Conservation (phyloP, 2,113 vertebrate species). For the Ancistrus triradiatus region DNA sequence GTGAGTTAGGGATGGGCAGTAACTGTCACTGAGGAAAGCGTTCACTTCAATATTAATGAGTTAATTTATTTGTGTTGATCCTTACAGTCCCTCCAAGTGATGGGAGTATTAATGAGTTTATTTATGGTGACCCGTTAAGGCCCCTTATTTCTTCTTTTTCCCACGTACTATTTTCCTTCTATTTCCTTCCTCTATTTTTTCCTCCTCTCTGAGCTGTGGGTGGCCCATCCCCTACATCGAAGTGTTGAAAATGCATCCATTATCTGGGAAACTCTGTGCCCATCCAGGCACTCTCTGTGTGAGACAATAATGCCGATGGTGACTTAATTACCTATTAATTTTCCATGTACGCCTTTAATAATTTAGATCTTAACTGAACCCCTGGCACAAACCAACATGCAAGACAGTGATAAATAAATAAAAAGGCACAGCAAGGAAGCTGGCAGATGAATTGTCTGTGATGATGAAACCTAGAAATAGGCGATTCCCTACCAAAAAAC, state of each 20-base stretch:
- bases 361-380: conserved; percentile 44
- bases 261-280: conserved; percentile 2
- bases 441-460: conserved; percentile 32
- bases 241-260: background rate
- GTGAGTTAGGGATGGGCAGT: conserved; percentile 25
- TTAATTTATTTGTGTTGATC: conserved; percentile 25
- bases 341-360: conserved; percentile 40
- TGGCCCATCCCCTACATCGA: background rate
- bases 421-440: background rate
- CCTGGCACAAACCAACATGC: conserved; percentile 31
- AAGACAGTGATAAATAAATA: conserved; percentile 27
- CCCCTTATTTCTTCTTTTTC: background rate
- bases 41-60: conserved; percentile 31
- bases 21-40: conserved; percentile 41
- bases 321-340: conserved; percentile 51
- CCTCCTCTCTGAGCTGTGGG: background rate
- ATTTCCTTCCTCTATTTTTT: background rate
- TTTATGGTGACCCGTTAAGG: conserved; percentile 26
- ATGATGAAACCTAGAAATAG: conserved; percentile 21
- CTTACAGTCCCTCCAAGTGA: no score
- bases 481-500: background rate
- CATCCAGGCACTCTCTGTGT: conserved; percentile 23
- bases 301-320: conserved; percentile 24
- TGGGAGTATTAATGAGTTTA: no score
- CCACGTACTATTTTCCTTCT: background rate